Evolutionary conservation across 2,888 invertebrate species (phyloP).

Genomic region (Ceratothoa steindachneri): DNA sequence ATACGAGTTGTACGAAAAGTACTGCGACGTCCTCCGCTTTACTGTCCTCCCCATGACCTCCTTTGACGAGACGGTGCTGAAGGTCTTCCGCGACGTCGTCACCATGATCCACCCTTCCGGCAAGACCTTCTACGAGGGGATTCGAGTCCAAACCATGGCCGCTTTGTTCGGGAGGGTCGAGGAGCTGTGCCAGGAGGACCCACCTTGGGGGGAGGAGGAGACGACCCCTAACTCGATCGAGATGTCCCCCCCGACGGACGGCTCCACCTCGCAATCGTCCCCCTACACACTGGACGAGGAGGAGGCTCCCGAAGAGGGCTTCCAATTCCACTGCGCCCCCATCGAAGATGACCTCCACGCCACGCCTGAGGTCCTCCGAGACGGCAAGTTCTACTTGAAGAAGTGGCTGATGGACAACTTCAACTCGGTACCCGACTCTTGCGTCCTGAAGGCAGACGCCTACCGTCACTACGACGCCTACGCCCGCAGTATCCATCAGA

Average conservation of each 20-base stretch:
- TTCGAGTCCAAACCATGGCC: slow-evolving; percentile 18
- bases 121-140: slow-evolving; percentile 35
- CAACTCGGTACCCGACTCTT: slow-evolving; percentile 42
- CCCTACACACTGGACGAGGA: slow-evolving; percentile 29
- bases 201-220: neutral
- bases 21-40: slow-evolving; percentile 12
- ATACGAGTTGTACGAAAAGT: slow-evolving; percentile 30
- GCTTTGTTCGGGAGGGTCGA: neutral
- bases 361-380: slow-evolving; percentile 38
- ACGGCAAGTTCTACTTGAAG: slow-evolving; percentile 44
- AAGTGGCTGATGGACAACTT: slow-evolving; percentile 46
- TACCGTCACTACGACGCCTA: slow-evolving; percentile 43
- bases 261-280: slow-evolving; percentile 30
- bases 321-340: slow-evolving; percentile 1
- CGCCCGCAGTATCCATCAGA: slow-evolving; percentile 34
- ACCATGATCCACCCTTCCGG: slow-evolving; percentile 29
- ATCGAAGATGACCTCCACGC: slow-evolving; percentile 32
- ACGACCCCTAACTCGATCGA: neutral
- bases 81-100: slow-evolving; percentile 22
- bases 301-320: slow-evolving; percentile 20
- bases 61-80: slow-evolving; percentile 30
- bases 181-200: neutral
- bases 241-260: slow-evolving; percentile 9
- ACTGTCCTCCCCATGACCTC: slow-evolving; percentile 23
- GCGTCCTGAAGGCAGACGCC: slow-evolving; percentile 44